phyloP scores from a whole-genome alignment of 2,888 invertebrate genomes.

The Diarsia mendica region DNA sequence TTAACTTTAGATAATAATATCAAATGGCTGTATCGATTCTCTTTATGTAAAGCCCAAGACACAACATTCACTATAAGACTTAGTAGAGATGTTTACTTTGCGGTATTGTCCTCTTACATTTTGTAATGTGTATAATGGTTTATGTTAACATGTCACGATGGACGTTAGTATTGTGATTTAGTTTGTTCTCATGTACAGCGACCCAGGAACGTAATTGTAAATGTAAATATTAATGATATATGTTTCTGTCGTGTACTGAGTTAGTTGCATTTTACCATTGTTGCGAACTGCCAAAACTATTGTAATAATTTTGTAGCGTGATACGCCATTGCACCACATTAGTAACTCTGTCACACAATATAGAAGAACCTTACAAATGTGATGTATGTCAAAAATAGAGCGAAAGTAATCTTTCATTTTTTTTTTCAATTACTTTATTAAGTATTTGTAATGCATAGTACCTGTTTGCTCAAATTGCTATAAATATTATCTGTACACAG shows the following conservation, averaged over 20 bases:
- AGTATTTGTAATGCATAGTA: constrained; percentile 5
- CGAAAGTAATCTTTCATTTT: constrained; percentile 16
- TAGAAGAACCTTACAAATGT: background rate
- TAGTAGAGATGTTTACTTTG: constrained; percentile 76
- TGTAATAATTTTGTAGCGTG: constrained; percentile 86
- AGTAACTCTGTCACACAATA: constrained; percentile 27
- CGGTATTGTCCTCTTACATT: constrained; percentile 69
- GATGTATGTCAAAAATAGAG: constrained; percentile 8
- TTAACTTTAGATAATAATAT: constrained; percentile 81
- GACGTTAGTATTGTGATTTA: constrained; percentile 74
- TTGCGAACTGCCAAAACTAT: constrained; percentile 90
- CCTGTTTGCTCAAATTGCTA: constrained; percentile 54
- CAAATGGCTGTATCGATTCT: constrained; percentile 85
- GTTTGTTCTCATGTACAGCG: constrained; percentile 69
- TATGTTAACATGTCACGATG: constrained; percentile 74
- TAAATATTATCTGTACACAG: background rate
- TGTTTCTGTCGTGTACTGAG: constrained; percentile 82
- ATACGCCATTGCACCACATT: constrained; percentile 68
- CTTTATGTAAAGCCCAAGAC: constrained; percentile 77
- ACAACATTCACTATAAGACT: constrained; percentile 77
- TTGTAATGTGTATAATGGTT: constrained; percentile 76
- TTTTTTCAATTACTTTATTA: constrained; percentile 19
- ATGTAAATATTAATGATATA: constrained; percentile 86
- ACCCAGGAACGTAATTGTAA: constrained; percentile 73
- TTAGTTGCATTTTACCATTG: constrained; percentile 89